phyloP scores from a whole-genome alignment of 2,797 vertebrate species.

The Channallabes apus region DNA sequence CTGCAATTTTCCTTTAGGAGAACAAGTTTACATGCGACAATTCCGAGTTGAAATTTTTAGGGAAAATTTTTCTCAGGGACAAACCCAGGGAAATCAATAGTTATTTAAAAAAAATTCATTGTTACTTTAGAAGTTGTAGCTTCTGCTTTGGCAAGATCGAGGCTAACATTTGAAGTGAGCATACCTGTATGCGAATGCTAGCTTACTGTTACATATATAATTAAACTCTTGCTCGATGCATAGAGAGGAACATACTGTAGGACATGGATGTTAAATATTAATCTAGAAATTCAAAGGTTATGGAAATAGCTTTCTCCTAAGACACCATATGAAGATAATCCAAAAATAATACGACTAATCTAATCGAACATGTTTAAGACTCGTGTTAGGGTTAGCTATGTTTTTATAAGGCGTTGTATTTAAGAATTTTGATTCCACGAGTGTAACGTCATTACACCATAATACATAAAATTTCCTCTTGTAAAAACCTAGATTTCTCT shows the following conservation, averaged over 20 bases:
- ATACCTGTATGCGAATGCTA: not conserved
- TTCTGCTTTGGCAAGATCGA: not conserved
- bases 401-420: constrained; percentile 11
- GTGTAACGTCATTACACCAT: constrained; percentile 28
- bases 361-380: not conserved
- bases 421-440: constrained; percentile 25
- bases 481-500: constrained; percentile 73
- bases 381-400: not conserved
- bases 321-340: not conserved
- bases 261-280: not conserved
- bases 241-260: not conserved
- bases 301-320: not conserved
- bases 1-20: not conserved
- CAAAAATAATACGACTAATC: constrained; percentile 12
- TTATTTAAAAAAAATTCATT: not conserved
- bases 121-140: not conserved
- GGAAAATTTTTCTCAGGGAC: no score
- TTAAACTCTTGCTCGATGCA: not conserved
- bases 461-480: constrained; percentile 63
- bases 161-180: not conserved
- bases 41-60: no score
- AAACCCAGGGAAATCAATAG: no score
- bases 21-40: not conserved
- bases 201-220: not conserved
- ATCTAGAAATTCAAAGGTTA: not conserved